Conservation (phyloP, 2,113 vertebrate genomes). For the Pelobates fuscus region DNA sequence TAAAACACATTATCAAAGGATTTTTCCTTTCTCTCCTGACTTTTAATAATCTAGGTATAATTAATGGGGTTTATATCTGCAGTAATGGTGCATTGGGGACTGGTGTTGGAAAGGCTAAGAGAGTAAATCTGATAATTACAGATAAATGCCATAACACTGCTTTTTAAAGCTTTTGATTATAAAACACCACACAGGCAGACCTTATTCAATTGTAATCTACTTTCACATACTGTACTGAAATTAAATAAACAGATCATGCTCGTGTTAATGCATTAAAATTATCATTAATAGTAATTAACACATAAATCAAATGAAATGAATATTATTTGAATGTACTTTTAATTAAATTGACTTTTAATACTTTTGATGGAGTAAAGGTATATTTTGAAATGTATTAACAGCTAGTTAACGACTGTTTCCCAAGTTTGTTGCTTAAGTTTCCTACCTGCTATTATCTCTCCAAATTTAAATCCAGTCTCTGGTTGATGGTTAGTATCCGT, state of each 20-base stretch:
- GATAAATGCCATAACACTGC: conserved; percentile 6
- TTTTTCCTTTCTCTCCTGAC: background rate
- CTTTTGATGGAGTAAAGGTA: no score
- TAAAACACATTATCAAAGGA: background rate
- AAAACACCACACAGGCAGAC: background rate
- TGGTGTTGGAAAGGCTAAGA: background rate
- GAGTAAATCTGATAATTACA: conserved; percentile 13
- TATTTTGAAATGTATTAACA: no score
- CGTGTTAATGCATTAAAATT: no score
- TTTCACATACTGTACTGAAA: background rate
- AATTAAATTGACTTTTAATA: no score
- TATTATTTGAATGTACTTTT: no score
- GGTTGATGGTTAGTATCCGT: no score
- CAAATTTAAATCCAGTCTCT: no score
- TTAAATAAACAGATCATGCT: background rate
- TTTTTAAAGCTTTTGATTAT: background rate
- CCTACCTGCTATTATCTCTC: no score
- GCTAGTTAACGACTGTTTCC: no score
- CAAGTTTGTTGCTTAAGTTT: no score
- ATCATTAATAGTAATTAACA: no score
- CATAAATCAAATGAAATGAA: no score
- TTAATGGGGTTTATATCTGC: conserved; percentile 15
- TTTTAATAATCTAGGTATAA: conserved; percentile 1
- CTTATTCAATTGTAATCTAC: background rate
- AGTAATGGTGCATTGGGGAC: background rate